Base-by-base conservation (phyloP, 2,888 invertebrate species). In the Stegana nigrithorax region DNA sequence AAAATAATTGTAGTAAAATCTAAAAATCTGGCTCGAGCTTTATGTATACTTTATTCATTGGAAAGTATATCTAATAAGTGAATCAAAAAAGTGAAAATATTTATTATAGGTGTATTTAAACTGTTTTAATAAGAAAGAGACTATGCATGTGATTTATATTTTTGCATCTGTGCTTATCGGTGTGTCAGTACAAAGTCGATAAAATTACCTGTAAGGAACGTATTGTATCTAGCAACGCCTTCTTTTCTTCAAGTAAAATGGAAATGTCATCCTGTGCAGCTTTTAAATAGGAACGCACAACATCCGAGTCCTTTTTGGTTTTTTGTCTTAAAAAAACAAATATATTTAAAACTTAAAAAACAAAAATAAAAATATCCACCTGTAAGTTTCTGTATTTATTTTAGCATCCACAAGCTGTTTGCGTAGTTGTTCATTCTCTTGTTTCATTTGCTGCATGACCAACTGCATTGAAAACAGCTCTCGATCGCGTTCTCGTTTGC, bases 221-320 rank as follows among this genome's bases (percentile, higher is more conserved):
- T 67, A 94, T 88, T 39, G 91, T 89, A 65, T 93, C 92, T 67
- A 93, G 82, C 55, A 94, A 86, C 53, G 89, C 89, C 71, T 89
- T 89, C 77, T 94, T 94, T 78, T 94, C 94, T 26, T 91, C 90
- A 23, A 93, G 80, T 67, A 94, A 84, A 58, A 88, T 87, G 6
- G 89, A 89, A 0, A 93, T 91, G 65, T 93, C 91, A 72, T 93
- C 92, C 82, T 93, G 93, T 1, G 93, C 92, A 0, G 91, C 89
- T 67, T 87, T 88, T 59, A 91, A 83, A 73, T 88, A 88, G 6
- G 88, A 88, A 71, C 88, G 88, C 6, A 93, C 84, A 12, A 88
- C 83, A 67, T 89, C 89, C 1, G 88, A 87, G 81, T 91, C 91
- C 73, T 91, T 91, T 65, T 84, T 84, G 14, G 79, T 71, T 74